Base-by-base conservation (phyloP, 2,797 vertebrate species). In the Protosalanx chinensis region DNA sequence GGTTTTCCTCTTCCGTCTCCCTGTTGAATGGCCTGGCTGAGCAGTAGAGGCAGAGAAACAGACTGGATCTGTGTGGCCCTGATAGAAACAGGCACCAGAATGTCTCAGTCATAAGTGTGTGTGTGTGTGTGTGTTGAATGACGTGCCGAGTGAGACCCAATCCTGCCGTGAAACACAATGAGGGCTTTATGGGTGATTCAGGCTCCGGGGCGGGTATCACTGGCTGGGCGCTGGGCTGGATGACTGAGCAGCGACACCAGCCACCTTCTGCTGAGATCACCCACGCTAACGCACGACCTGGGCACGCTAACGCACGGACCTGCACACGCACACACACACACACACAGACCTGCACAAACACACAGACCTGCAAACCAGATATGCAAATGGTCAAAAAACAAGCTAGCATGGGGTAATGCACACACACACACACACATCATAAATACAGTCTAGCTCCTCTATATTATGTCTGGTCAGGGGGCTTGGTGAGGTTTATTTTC, bases 101-200 rank as follows among this genome's bases (percentile, higher is more conserved):
- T 81, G 91, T 87, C 90, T 88, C 84, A 81, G 85, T 90, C 88
- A 90, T 85, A 90, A 88, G 90, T 90, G 85, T 88, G 89, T 88
- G 82, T 89, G 86, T 85, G 90, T 90, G 85, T 88, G 89, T 88
- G 82, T 89, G 86, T 85, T 89, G 85, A 91, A 88, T 90, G 86
- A 89, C 88, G 85, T 70, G 78, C 80, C 82, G 88, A 89, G 86
- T 82, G 90, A 90, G 91, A 88, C 89, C 88, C 85, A 90, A 89
- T 91, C 89, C 89, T 83, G 89, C 85, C 82, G 83, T 18, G 77
- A 88, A 88, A 87, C 87, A 93, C 90, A 92, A 92, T 91, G 87
- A 84, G 80, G 79, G 81, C 89, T 88, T 92, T 92, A 90, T 91
- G 85, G 88, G 84, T 86, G 86, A 88, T 83, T 88, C 87, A 87